Base-by-base conservation (phyloP, 2,113 vertebrate species). In the Trematocara stigmaticum region DNA sequence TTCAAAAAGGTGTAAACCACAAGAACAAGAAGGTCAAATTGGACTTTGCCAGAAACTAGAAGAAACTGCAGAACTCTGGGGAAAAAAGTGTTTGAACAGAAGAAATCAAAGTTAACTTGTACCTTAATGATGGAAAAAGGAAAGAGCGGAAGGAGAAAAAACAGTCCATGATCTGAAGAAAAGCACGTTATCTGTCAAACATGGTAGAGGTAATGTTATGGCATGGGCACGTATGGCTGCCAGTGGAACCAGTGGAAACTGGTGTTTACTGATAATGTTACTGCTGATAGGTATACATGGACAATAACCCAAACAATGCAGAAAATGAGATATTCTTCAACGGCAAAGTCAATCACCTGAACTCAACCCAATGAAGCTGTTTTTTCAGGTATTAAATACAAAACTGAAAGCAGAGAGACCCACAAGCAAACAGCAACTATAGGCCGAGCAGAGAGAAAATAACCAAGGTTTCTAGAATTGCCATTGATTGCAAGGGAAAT, bases 181-280 rank as follows among this genome's bases (percentile, higher is more conserved):
- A 15, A 42, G 11, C 38, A 9, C 0, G 1, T 13, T 42, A 20
- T 69, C 38, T 2, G n/a, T 66, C 2, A 40, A 20, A 66, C 3
- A 20, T 66, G 20, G 61, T 66, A 40, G 59, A 64, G n/a, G 35
- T 40, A 66, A 40, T 66, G 35, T 66, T 40, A 40, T 66, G 61
- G n/a, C n/a, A 40, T 13, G 35, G 18, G 34, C 31, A 64, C 0
- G 0, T 64, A 20, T 64, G 18, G 34, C 59, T 20, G 18, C 59
- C 59, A 20, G 6, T 12, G 18, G 59, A 64, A 64, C 34, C 59
- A 34, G 15, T 18, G 56, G 56, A 59, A 10, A 38, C 59, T 64
- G 34, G 59, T 12, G 6, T 64, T 64, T 38, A 64, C 4, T 64
- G 34, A 64, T 38, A n/a, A 64, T 20, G 18, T 64, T 34, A 64